Evolutionary conservation across 1,140 invertebrate genomes (phyloP).

Genomic region (Platorchestia sp.): DNA sequence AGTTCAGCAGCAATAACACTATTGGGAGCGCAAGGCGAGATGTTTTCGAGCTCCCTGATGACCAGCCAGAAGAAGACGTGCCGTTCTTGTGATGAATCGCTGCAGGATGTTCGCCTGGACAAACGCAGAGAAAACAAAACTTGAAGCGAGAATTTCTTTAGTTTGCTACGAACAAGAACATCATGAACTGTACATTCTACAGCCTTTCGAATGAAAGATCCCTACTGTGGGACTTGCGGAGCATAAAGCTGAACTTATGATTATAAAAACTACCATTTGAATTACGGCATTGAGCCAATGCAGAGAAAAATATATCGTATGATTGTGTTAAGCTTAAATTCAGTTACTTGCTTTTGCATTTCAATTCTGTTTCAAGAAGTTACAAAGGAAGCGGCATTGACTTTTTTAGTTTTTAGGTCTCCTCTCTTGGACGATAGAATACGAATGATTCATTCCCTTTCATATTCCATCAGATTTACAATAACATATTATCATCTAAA

Average conservation of each 20-base stretch:
- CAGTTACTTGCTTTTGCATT: too few relatives aligned
- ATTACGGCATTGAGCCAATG: neutral
- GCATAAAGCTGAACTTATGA: neutral
- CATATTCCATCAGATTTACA: too few relatives aligned
- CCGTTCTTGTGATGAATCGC: slow-evolving; percentile 66
- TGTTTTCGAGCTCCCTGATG: neutral
- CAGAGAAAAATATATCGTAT: too few relatives aligned
- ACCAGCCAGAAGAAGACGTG: slow-evolving; percentile 71
- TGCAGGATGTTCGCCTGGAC: slow-evolving; percentile 63
- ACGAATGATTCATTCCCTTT: too few relatives aligned
- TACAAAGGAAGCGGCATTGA: too few relatives aligned
- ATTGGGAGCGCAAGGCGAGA: neutral
- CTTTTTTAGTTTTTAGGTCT: too few relatives aligned
- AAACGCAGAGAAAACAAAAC: neutral
- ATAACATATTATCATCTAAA: too few relatives aligned
- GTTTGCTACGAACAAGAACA: neutral
- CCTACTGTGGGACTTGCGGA: neutral
- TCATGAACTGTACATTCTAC: neutral
- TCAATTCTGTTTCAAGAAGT: too few relatives aligned
- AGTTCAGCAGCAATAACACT: slow-evolving; percentile 9
- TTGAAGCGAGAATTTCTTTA: neutral
- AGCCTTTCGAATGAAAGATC: neutral
- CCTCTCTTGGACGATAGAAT: too few relatives aligned
- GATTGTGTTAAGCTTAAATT: too few relatives aligned
- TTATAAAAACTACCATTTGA: neutral